Evolutionary conservation across 2,888 invertebrate genomes (phyloP).

Genomic region (Caenorhabditis sp.): DNA sequence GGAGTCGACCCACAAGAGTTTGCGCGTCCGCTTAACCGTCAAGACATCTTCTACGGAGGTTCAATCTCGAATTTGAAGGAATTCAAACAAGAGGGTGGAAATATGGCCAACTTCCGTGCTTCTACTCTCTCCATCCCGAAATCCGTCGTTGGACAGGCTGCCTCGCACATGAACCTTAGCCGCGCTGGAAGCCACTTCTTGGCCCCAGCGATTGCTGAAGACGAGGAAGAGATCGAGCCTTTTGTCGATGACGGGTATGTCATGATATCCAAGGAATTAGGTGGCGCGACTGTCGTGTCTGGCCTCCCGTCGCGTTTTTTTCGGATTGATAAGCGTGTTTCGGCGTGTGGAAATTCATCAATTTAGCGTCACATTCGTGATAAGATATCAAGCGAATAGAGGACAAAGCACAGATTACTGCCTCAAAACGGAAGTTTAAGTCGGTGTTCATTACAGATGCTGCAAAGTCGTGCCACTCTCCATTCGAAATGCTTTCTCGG

Average conservation of each 20-base stretch:
- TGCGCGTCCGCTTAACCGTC: slow-evolving; percentile 80
- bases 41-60: slow-evolving; percentile 97
- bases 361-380: too few relatives aligned
- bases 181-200: slow-evolving; percentile 48
- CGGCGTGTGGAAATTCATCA: too few relatives aligned
- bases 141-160: slow-evolving; percentile 65
- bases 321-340: slow-evolving; percentile 29
- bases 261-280: too few relatives aligned
- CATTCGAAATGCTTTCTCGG: slow-evolving; percentile 73
- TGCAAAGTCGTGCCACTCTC: slow-evolving; percentile 74
- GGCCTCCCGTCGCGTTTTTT: slow-evolving; percentile 20
- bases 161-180: slow-evolving; percentile 66
- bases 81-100: slow-evolving; percentile 82
- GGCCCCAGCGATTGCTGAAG: slow-evolving; percentile 31
- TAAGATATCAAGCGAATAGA: too few relatives aligned
- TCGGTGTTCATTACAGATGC: slow-evolving; percentile 35
- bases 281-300: not conserved
- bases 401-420: too few relatives aligned
- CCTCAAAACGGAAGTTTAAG: too few relatives aligned
- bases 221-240: slow-evolving; percentile 55
- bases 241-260: slow-evolving; percentile 53
- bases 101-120: slow-evolving; percentile 59
- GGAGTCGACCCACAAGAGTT: slow-evolving; percentile 77
- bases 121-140: slow-evolving; percentile 66
- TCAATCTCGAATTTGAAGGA: slow-evolving; percentile 93